Evolutionary conservation across 2,113 vertebrate species (phyloP), one percentile per base, ranked within the genome.

Genomic region (Rhinopomastus cyanomelas): DNA sequence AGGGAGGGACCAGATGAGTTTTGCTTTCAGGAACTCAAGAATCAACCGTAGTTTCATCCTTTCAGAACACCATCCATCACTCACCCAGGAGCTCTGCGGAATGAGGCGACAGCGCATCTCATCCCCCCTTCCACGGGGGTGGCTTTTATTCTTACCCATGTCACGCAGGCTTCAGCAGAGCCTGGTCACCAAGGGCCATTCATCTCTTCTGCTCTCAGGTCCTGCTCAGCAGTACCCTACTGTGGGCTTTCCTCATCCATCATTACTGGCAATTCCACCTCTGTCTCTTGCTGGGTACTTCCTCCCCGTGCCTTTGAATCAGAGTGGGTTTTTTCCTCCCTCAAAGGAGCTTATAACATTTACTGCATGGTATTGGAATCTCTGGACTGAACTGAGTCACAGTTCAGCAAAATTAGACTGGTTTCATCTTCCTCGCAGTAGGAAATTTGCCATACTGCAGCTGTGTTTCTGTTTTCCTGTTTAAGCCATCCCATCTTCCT

Each of bases 351-450:
- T 88, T 79, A 32, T 88, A 88, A 88, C 64, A 94, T 90, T 90
- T 93, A 90, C 86, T 94, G 56, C 77, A 73, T 34, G 23, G 42
- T 66, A 25, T 72, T 84, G 81, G 90, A 91, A 90, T 88, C 86
- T 91, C 68, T 85, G 94, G 83, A 90, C 78, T 94, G 89, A 95
- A 95, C 71, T 48, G 8, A 95, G 67, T 88, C 92, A 93, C 46
- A 91, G 92, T 94, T 94, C 83, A 94, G 82, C 78, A 82, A 90
- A 93, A 81, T 81, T 49, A 89, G n/a, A 34, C 89, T 53, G 88
- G 65, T 92, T 93, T 92, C 76, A 73, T 80, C 93, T 95, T 94
- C 90, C 78, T 95, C 90, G 16, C 86, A 91, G 86, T 62, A 85
- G 88, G 93, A 93, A 94, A 52, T 36, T 87, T 49, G 66, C 60